Base-by-base conservation (phyloP, 2,888 invertebrate genomes). In the Lypha dubia region DNA sequence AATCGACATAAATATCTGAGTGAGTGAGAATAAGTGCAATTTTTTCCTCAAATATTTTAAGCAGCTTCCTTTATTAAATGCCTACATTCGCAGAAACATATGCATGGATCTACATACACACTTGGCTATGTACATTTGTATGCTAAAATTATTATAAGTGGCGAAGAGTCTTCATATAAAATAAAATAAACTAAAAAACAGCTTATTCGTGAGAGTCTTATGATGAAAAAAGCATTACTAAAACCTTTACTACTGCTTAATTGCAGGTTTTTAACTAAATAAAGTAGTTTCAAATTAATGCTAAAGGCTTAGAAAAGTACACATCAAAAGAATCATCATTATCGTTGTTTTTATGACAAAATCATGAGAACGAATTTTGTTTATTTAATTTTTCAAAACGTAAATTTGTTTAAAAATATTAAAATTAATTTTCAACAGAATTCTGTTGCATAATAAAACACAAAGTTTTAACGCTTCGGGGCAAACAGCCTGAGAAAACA, bases 191-290 rank as follows among this genome's bases (percentile, higher is more conserved):
- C 20, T 20, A 58, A 60, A 49, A 38, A 73, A 46, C 56, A 60
- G 24, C 11, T 32, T 11, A 49, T 53, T 67, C 73, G 68, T 83
- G 79, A 83, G 22, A 41, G 15, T 44, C 6, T 44, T 35, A 22
- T 56, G 20, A 74, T 28, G n/a, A 49, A 63, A 53, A 62, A 46
- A 68, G 56, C 38, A 75, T 53, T 62, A 28, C 28, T 5, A 63
- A 74, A 83, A 71, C 9, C n/a, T 79, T 79, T 79, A 84, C 83
- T 84, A 84, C 83, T 75, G 58, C 71, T 75, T 84, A 84, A 84
- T 79, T 84, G 79, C 63, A 44, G 65, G 67, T n/a, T 49, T 70
- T 38, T 5, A 49, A 13, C 35, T 9, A 22, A 32, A 58, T 11
- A 28, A 38, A 75, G 41, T 53, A 44, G 28, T 41, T 35, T 20